Base-by-base conservation (phyloP, 2,888 invertebrate genomes). In the Oligia latruncula region DNA sequence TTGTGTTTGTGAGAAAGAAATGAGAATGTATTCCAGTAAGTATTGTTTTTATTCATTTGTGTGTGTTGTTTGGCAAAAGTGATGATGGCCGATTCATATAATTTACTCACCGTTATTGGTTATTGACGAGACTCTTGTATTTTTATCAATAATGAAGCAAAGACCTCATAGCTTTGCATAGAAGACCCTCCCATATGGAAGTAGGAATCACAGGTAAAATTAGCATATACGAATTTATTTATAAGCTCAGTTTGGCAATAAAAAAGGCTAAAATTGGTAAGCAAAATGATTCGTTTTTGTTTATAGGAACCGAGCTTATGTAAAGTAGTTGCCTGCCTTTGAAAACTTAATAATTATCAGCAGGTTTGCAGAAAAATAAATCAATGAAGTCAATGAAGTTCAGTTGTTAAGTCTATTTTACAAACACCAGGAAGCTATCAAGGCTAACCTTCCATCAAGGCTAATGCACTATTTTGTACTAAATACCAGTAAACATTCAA, bases 1-100 rank as follows among this genome's bases (percentile, higher is more conserved):
- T 8, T 65, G 68, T 78, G 65, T 40, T 2, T 64, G 74, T 83
- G 71, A 73, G 74, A 65, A 70, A 62, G 11, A 40, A 66, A 40
- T 49, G 17, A 89, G 71, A 84, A 92, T 92, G 92, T 91, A 91
- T 90, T 89, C 92, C 13, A 92, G 92, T 92, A 87, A 92, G 92
- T 91, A 40, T 66, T 77, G 49, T 55, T 67, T n/a, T 66, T n/a
- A 11, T 43, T 71, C 0, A 58, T 11, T 65, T 46, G 2, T 15
- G 13, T 29, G 11, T 55, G 40, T 40, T 65, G 6, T 58, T 65
- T 29, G 58, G 1, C 0, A 13, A 40, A 40, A 58, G 29, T 52
- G 9, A 2, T 15, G 0, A 60, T n/a, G 58, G 58, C 11, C 58
- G 58, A 60, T 58, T 23, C 2, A 9, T 9, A 23, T 23, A 55